Percentiles rank a stretch among this genome's conserved stretches.
These are phyloP conservation scores for Gallinago undulata DNA, from an alignment of 2,113 vertebrate genomes.

Conservation along the genomic window DNA sequence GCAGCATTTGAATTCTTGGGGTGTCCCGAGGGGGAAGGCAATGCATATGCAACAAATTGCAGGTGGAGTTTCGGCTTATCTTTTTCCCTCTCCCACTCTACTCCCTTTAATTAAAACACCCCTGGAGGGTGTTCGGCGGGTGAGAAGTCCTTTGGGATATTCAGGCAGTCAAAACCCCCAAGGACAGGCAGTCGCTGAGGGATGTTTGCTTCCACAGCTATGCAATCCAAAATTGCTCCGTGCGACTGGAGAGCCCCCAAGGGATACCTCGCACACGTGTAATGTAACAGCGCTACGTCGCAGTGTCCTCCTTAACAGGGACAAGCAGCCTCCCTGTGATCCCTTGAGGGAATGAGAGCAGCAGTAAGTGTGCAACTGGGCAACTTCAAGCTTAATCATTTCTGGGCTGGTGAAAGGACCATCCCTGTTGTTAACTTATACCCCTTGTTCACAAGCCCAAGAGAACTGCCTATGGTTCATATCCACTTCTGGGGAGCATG, in stretches of 20 bases:
- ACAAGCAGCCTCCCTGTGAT: fast-evolving
- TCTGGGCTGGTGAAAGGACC: neutral
- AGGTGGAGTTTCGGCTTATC: neutral
- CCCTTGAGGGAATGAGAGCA: neutral
- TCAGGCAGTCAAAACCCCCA: neutral
- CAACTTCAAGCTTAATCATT: neutral
- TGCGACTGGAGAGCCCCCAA: neutral
- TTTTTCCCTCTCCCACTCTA: neutral
- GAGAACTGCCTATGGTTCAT: neutral
- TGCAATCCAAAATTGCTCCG: neutral
- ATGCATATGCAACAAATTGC: neutral
- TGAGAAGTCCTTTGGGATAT: conserved; percentile 16
- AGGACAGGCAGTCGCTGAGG: neutral
- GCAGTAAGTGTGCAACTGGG: neutral
- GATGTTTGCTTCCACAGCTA: neutral
- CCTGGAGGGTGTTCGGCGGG: neutral
- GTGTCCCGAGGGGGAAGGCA: neutral
- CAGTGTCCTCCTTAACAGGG: neutral
- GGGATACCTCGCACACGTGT: neutral
- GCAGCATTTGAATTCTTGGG: neutral
- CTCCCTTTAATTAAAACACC: conserved; percentile 37
- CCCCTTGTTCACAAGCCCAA: neutral
- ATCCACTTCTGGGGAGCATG: neutral
- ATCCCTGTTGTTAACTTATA: neutral
- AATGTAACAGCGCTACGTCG: fast-evolving